phyloP scores from a whole-genome alignment of 2,113 vertebrate species.

The Muscicapa adusta region DNA sequence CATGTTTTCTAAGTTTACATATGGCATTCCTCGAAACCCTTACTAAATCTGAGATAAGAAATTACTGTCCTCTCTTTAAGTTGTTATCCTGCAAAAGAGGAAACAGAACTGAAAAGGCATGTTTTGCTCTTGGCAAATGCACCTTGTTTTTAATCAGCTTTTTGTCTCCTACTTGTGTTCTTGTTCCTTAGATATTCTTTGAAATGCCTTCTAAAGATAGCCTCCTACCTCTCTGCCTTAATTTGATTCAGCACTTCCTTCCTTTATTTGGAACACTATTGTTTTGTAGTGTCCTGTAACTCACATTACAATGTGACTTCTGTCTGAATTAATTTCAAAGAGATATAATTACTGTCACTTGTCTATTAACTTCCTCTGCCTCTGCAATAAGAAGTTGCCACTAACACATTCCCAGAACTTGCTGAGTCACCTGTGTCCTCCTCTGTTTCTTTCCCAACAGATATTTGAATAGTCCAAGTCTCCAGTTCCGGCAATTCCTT shows the following conservation, averaged over 20 bases:
- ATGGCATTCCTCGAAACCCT: background rate
- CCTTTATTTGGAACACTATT: slow-evolving; percentile 21
- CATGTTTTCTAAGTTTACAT: background rate
- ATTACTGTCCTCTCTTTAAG: background rate
- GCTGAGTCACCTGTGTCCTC: background rate
- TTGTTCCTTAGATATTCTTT: background rate
- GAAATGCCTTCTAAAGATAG: background rate
- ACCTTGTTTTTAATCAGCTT: background rate
- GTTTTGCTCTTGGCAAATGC: background rate
- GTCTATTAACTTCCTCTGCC: slow-evolving; percentile 11
- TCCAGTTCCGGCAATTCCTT: background rate
- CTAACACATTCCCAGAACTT: slow-evolving; percentile 16
- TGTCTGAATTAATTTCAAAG: background rate
- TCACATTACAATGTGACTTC: background rate
- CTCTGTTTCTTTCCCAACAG: background rate
- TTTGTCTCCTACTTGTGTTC: background rate
- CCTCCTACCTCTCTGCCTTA: background rate
- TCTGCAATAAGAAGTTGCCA: background rate
- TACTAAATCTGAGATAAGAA: background rate
- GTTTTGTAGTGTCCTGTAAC: background rate
- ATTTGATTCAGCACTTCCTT: background rate
- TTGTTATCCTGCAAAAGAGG: background rate
- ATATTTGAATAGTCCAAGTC: background rate
- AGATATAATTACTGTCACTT: background rate
- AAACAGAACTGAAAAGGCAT: background rate